Evolutionary conservation across 2,888 invertebrate species (phyloP).

Genomic region (Cremastinae sp.): DNA sequence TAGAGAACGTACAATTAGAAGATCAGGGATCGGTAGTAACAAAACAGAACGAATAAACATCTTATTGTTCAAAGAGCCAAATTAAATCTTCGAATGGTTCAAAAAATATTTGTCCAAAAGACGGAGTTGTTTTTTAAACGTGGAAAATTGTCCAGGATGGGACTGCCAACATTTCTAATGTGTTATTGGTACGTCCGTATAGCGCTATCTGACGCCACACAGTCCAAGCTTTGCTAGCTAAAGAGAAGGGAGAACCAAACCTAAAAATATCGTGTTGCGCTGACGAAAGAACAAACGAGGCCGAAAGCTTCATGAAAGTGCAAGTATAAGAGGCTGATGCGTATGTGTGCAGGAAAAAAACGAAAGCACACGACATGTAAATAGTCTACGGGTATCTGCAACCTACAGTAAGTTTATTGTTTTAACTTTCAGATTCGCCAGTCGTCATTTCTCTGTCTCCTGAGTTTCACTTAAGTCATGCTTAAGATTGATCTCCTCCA

Average conservation of each 20-base stretch:
- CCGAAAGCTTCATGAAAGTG: slow-evolving; percentile 59
- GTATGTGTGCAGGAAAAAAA: slow-evolving; percentile 40
- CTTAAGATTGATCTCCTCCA: slow-evolving; percentile 31
- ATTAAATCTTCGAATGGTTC: too few relatives aligned
- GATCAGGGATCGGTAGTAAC: too few relatives aligned
- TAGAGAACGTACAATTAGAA: too few relatives aligned
- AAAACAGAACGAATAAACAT: too few relatives aligned
- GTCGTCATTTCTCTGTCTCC: slow-evolving; percentile 20
- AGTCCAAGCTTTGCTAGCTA: slow-evolving; percentile 38
- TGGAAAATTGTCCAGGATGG: slow-evolving; percentile 10
- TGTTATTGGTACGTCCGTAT: slow-evolving; percentile 18
- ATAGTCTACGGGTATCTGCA: slow-evolving; percentile 74
- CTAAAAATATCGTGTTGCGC: slow-evolving; percentile 58
- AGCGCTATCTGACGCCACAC: slow-evolving; percentile 49
- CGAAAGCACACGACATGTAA: slow-evolving; percentile 67
- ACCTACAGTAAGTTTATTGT: slow-evolving; percentile 72
- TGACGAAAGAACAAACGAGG: slow-evolving; percentile 60
- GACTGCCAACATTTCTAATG: slow-evolving; percentile 23
- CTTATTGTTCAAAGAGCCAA: too few relatives aligned
- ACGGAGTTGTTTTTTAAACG: too few relatives aligned
- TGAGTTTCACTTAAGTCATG: slow-evolving; percentile 24
- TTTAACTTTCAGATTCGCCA: slow-evolving; percentile 70
- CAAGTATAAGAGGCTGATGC: slow-evolving; percentile 53
- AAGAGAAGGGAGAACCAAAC: slow-evolving; percentile 35
- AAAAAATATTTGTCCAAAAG: too few relatives aligned